A percentile compares a stretch with the other conserved stretches of the same genome.
Evolutionary conservation across 2,797 vertebrate genomes (phyloP).

Genomic region (Capromys pilorides): DNA sequence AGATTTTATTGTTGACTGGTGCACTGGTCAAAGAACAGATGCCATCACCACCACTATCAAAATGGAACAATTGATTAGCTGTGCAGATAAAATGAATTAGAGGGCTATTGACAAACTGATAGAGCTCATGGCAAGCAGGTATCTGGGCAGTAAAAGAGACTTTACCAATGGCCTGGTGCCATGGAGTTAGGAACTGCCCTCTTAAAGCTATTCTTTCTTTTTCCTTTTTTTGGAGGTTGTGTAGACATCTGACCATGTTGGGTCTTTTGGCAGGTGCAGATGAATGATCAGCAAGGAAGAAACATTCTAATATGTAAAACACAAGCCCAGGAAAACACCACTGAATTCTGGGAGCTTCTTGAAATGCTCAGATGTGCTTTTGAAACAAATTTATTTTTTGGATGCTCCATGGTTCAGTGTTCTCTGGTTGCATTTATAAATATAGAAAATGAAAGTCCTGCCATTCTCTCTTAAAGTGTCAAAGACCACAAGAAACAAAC

Average conservation of each 20-base stretch:
- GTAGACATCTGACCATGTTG: not conserved
- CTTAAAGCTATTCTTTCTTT: not conserved
- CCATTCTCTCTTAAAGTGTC: slow-evolving; percentile 43
- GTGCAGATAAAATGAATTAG: slow-evolving; percentile 58
- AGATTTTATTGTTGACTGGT: slow-evolving; percentile 22
- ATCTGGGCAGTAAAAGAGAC: not conserved
- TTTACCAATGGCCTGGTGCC: slow-evolving; percentile 10
- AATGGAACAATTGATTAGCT: slow-evolving; percentile 9
- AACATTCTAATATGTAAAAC: slow-evolving; percentile 51
- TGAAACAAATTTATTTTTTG: slow-evolving; percentile 64
- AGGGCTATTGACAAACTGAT: slow-evolving; percentile 12
- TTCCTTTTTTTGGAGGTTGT: not conserved
- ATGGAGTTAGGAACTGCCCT: not conserved
- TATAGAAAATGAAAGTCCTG: slow-evolving; percentile 57
- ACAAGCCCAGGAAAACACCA: not conserved
- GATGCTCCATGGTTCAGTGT: slow-evolving; percentile 33
- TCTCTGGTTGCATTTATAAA: slow-evolving; percentile 62
- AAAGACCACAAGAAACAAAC: not conserved
- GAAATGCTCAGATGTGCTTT: slow-evolving; percentile 59
- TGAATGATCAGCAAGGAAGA: slow-evolving; percentile 16
- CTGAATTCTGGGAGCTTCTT: slow-evolving; percentile 35
- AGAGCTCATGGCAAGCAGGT: not conserved
- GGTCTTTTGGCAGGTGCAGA: not conserved
- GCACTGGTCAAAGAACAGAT: slow-evolving; percentile 29
- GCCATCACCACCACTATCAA: not conserved